These are phyloP conservation scores for Turdus rufiventris DNA, from an alignment of 2,113 vertebrate genomes.

Conservation along the genomic window DNA sequence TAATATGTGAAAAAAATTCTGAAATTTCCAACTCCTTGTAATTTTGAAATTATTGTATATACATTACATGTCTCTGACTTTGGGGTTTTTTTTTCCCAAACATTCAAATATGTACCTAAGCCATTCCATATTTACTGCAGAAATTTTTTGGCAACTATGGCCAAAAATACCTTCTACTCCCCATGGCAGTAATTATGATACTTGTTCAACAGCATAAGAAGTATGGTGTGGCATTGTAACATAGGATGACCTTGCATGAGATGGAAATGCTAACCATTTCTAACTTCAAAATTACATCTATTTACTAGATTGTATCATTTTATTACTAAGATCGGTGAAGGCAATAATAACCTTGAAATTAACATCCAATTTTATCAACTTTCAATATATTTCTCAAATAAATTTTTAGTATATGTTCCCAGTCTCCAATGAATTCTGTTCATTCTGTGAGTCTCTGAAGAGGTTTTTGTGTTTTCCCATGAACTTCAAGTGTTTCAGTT, in stretches of 20 bases:
- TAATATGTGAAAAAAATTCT: no score
- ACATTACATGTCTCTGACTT: background rate
- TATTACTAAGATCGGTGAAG: background rate
- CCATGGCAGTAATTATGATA: background rate
- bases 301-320: background rate
- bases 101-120: background rate
- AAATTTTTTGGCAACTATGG: background rate
- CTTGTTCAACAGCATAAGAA: background rate
- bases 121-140: background rate
- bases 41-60: no score
- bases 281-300: background rate
- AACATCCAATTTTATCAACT: background rate
- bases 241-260: background rate
- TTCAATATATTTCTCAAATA: background rate
- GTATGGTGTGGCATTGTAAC: background rate
- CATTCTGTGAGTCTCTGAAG: background rate
- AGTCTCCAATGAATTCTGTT: background rate
- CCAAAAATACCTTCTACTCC: background rate
- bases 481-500: background rate
- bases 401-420: background rate
- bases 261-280: background rate
- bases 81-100: accelerated
- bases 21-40: no score
- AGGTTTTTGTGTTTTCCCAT: background rate
- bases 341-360: background rate